Base-by-base conservation (phyloP, 2,888 invertebrate genomes). In the Thymelicus acteon region DNA sequence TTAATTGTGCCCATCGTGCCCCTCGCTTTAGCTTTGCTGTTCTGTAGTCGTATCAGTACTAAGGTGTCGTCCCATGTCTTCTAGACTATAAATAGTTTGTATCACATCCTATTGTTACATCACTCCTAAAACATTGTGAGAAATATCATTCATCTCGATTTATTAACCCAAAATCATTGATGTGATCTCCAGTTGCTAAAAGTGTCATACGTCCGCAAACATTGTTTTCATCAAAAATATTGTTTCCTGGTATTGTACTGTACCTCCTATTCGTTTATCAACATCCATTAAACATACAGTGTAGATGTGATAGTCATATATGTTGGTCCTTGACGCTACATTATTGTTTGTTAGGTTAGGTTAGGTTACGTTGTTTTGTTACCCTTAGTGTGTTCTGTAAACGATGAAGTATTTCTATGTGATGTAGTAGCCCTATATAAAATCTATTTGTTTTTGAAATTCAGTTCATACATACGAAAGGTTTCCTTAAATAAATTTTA, bases 21-120 rank as follows among this genome's bases (percentile, higher is more conserved):
- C 19, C 44, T 39, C 40, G 69, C 58, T 64, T 44, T 60, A 48
- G 69, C 69, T 64, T 70, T 15, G 69, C 48, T n/a, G 57, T 48
- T 49, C 58, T 49, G 58, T 62, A 61, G 44, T 37, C 13, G 44
- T 66, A 37, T 66, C 58, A 31, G 40, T 39, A 24, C 15, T 47
- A 6, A 19, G 47, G 49, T 60, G 7, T 39, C 10, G 10, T 24
- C 12, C 1, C 7, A 7, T n/a, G 58, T 58, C 58, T 58, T 58
- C 54, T 54, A 54, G 54, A 54, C 54, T 54, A 54, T 54, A 4
- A 54, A 54, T 52, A 54, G 54, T 54, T 54, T 54, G 19, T 54
- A 54, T 54, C 54, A 54, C 10, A 24, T 54, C 54, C 8, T 54
- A n/a, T 54, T 54, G 54, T 54, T 12, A 12, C 12, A 54, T 54